Evolutionary conservation across 1,140 invertebrate species (phyloP), one percentile per base, ranked within the genome.

Genomic region (Drosophila fuyamai): DNA sequence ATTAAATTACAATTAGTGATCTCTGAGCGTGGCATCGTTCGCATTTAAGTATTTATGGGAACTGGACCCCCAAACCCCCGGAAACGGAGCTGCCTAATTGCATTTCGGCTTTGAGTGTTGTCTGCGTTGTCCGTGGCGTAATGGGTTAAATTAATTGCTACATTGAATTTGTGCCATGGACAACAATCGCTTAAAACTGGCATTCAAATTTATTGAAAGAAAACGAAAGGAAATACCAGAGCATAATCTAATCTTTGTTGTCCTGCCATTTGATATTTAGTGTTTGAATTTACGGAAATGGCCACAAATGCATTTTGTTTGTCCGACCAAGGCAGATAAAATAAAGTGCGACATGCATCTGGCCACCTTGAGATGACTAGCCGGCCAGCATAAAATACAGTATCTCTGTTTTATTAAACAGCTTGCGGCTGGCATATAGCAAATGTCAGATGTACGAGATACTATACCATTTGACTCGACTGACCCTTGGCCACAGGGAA

Each of bases 1-100:
- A 91, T 91, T 91, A 91, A 91, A 91, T 91, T 91, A 91, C 89
- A 91, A 91, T 91, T 91, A 91, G 84, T 91, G 89, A 89, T 89
- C 84, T 89, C 77, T 79, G 78, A 81, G 88, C 78, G 67, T 77
- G 58, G 71, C 83, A 75, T 68, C 72, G 68, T 82, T 80, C 73
- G 57, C 77, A 76, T 83, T 89, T 76, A 79, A 79, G 71, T 79
- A 79, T 91, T 91, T 88, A 81, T 81, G 66, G 61, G 27, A 40
- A 41, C 43, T 4, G 16, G 9, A 13, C 38, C 27, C 60, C 12
- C 0, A 14, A 16, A 32, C n/a, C 29, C 3, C 48, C 36, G 2
- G 35, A 56, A 14, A 43, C 27, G 29, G 65, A 70, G 68, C 62
- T 43, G 62, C 44, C 65, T 83, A 88, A 88, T 80, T 80, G 79